A percentile compares a stretch with the other conserved stretches of the same genome.
Evolutionary conservation across 2,888 invertebrate genomes (phyloP).

Genomic region (Perizoma affinitatum): DNA sequence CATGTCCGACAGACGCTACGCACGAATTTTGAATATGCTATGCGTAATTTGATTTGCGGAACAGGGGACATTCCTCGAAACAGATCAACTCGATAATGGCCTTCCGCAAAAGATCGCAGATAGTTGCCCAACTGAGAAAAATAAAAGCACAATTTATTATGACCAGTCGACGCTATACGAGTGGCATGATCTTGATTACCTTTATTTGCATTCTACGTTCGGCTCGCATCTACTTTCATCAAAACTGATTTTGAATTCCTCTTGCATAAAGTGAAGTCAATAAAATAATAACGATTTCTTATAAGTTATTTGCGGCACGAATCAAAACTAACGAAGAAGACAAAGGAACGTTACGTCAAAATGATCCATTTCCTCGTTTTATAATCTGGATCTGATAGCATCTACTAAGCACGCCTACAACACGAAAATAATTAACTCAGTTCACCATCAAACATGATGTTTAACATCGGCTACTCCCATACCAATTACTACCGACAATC

Average conservation of each 20-base stretch:
- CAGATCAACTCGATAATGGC: slow-evolving; percentile 58
- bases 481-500: slow-evolving; percentile 81
- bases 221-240: slow-evolving; percentile 33
- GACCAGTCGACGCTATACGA: slow-evolving; percentile 42
- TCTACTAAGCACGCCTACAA: slow-evolving; percentile 75
- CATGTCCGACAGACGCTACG: slow-evolving; percentile 10
- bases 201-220: slow-evolving; percentile 53
- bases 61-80: slow-evolving; percentile 68
- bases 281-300: slow-evolving; percentile 35
- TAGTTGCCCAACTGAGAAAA: slow-evolving; percentile 49
- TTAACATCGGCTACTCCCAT: slow-evolving; percentile 80
- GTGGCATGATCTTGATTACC: slow-evolving; percentile 51
- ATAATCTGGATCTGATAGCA: slow-evolving; percentile 69
- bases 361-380: slow-evolving; percentile 70
- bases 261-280: slow-evolving; percentile 15
- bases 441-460: slow-evolving; percentile 78
- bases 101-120: slow-evolving; percentile 64
- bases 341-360: slow-evolving; percentile 60
- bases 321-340: slow-evolving; percentile 38
- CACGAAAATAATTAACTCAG: slow-evolving; percentile 81
- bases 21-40: slow-evolving; percentile 69
- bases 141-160: slow-evolving; percentile 54
- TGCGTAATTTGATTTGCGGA: slow-evolving; percentile 76
- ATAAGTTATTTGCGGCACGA: slow-evolving; percentile 25
- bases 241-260: slow-evolving; percentile 30